Percentiles rank a stretch among this genome's conserved stretches.
These are phyloP conservation scores for Drosophila rhopaloa DNA, from an alignment of 1,140 invertebrate genomes.

Conservation along the genomic window DNA sequence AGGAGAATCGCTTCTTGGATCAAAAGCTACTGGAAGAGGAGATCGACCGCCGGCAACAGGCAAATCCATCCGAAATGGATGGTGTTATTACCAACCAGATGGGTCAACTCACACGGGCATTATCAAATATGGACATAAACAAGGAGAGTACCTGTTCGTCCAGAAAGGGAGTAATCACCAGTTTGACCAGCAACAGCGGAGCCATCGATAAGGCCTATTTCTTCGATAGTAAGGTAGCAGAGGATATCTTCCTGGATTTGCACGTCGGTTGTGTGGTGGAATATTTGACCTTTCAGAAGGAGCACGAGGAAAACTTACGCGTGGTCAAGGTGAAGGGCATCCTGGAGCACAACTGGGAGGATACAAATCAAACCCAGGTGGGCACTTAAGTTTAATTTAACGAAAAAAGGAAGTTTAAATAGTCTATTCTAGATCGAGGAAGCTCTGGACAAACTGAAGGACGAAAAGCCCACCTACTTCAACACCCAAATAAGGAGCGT, in stretches of 20 bases:
- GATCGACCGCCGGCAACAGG: not conserved
- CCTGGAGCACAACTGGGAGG: slow-evolving; percentile 58
- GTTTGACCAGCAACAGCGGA: slow-evolving; percentile 34
- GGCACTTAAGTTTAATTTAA: too few species aligned
- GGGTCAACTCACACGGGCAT: not conserved
- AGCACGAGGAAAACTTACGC: not conserved
- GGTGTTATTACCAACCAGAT: not conserved
- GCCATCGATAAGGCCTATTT: slow-evolving; percentile 43
- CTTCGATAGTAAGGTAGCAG: slow-evolving; percentile 42
- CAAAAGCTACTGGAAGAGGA: slow-evolving; percentile 23
- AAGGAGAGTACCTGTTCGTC: slow-evolving; percentile 2
- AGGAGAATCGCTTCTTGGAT: slow-evolving; percentile 66
- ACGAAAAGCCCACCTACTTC: slow-evolving; percentile 79
- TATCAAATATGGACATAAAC: not conserved
- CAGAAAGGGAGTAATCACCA: slow-evolving; percentile 58
- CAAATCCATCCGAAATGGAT: slow-evolving; percentile 12
- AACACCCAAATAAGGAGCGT: slow-evolving; percentile 85
- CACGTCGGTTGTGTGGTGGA: slow-evolving; percentile 53
- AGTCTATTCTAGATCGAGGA: slow-evolving; percentile 8
- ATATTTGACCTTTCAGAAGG: slow-evolving; percentile 46
- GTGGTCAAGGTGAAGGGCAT: slow-evolving; percentile 59
- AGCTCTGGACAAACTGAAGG: slow-evolving; percentile 38
- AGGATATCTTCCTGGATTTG: slow-evolving; percentile 35
- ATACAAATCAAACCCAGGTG: slow-evolving; percentile 9
- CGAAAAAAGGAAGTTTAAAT: too few species aligned